Evolutionary conservation across 2,888 invertebrate genomes (phyloP), one percentile per base, ranked within the genome.

Genomic region (Nebria brevicollis): DNA sequence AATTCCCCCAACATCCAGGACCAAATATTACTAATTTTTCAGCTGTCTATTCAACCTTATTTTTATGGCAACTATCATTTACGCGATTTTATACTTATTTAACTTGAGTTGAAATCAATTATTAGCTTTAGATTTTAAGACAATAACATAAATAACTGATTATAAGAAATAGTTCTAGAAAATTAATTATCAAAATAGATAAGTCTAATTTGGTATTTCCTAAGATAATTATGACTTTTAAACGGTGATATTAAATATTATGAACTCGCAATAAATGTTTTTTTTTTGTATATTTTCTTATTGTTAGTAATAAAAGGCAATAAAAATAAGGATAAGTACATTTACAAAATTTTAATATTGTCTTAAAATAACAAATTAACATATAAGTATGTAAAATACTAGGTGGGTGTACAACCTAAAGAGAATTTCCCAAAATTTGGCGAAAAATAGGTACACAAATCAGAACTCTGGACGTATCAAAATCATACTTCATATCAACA

Each of bases 321-420:
- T 54, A 54, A 54, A 54, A 54, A 54, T 8, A 72, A 34, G 4
- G 5, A 25, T 26, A 34, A 6, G 25, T 81, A 81, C 81, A 72
- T 81, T 81, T 81, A 81, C 73, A 81, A 81, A 81, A 81, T 75
- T 77, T 81, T 81, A 77, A 81, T 81, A 81, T 76, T 77, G 81
- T 73, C 81, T 77, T 81, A 81, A 81, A 81, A 75, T 80, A 81
- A 81, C 81, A 81, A 81, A 81, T 76, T 81, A 81, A 81, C 77
- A 81, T 77, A 81, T 81, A 81, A 77, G 76, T 72, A 81, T 81
- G 77, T 66, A 81, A 81, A 81, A 81, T 81, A 81, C 76, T 81
- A 77, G 81, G 81, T 81, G 81, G 81, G 77, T 77, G 73, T 77
- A 81, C 73, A 81, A 77, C 72, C 75, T 75, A 79, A 78, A 54